Base-by-base conservation (phyloP, 2,113 vertebrate genomes). In the Tauraco erythrolophus region DNA sequence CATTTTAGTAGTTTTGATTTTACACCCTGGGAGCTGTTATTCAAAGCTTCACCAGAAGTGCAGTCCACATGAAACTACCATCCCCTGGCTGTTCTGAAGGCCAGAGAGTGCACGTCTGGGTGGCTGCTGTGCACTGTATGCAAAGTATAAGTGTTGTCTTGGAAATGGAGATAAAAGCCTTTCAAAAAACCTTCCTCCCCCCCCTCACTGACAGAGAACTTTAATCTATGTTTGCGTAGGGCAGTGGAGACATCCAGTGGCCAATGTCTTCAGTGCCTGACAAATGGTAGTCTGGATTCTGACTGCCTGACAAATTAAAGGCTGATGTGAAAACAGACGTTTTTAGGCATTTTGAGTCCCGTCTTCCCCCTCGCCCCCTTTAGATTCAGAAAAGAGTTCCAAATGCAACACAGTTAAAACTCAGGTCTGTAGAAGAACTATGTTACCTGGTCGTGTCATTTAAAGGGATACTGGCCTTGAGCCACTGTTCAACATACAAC, bases 201-300 rank as follows among this genome's bases (percentile, higher is more conserved):
- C 41, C 41, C 41, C 18, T 37, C 56, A 33, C 8, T 23, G 48
- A 7, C 25, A 4, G 30, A n/a, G 57, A 60, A 2, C 33, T 68
- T 81, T 22, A 45, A 35, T 64, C 25, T 66, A 0, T 53, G 69
- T 82, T 92, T 65, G 23, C 37, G 2, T 3, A 53, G 74, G 51
- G 37, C 89, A 79, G 86, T 89, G 89, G 95, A 91, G 97, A 97
- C 96, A 97, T 95, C 97, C 92, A 97, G 97, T 94, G 96, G 96
- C 69, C 89, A 79, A 1, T 19, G 28, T 41, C 45, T 53, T 79
- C 33, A 83, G 51, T 37, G 72, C 35, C 69, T 82, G 83, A 61
- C 33, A 69, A 12, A 19, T 68, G n/a, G 28, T 25, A 37, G 14
- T 46, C 31, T 57, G 62, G 28, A 11, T 75, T 81, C 64, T 60